Conservation (phyloP, 2,888 invertebrate species). For the Eupithecia inturbata region DNA sequence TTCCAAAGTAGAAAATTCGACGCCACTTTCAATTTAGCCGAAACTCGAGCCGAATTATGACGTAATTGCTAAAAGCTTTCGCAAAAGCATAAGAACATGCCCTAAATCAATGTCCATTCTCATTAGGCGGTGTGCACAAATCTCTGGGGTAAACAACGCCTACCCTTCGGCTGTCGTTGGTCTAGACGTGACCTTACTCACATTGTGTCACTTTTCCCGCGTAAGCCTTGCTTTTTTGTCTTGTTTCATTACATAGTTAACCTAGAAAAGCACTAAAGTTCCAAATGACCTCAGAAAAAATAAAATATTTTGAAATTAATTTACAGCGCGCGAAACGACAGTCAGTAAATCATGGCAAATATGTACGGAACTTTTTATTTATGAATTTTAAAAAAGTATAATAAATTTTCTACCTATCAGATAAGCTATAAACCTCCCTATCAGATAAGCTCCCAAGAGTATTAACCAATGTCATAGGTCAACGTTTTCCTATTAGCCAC, state of each 20-base stretch:
- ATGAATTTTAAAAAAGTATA: too few species aligned
- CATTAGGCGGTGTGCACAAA: conserved; percentile 57
- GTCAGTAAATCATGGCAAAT: background rate
- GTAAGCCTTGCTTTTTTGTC: background rate
- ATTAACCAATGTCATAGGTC: conserved; percentile 18
- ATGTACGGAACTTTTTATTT: too few species aligned
- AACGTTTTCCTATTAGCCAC: conserved; percentile 32
- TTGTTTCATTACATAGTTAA: background rate
- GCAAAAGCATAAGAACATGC: conserved; percentile 45
- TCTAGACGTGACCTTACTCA: conserved; percentile 60
- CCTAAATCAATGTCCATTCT: conserved; percentile 64
- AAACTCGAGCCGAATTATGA: conserved; percentile 57
- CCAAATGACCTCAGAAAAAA: background rate
- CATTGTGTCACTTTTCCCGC: conserved; percentile 42
- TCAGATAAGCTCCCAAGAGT: conserved; percentile 1
- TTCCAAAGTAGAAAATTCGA: conserved; percentile 24
- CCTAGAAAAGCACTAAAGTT: background rate
- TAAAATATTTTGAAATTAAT: background rate
- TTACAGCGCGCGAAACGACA: too few species aligned
- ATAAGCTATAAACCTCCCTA: background rate
- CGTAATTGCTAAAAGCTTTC: conserved; percentile 64
- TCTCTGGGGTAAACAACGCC: conserved; percentile 56
- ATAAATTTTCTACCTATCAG: background rate
- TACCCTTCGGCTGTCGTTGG: conserved; percentile 60
- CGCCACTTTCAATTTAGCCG: conserved; percentile 47